Evolutionary conservation across 2,113 vertebrate species (phyloP).

Genomic region (Hippocampus abdominalis): DNA sequence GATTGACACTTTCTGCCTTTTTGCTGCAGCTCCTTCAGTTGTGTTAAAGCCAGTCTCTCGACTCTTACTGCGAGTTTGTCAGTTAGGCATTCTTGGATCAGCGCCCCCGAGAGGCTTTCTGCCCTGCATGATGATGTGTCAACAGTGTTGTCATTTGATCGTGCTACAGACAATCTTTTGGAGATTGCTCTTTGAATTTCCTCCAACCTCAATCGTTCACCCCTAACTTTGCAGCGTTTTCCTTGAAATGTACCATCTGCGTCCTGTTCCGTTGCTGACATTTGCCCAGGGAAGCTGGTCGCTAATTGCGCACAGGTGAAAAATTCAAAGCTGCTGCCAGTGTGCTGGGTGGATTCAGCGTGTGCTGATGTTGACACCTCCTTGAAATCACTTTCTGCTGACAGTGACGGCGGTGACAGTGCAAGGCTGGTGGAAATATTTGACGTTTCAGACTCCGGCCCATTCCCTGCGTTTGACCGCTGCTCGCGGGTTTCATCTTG

Average conservation of each 20-base stretch:
- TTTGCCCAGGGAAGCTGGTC: background rate
- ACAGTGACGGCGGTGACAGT: background rate
- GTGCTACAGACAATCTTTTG: background rate
- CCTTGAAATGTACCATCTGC: background rate
- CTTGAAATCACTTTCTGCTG: background rate
- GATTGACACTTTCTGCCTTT: background rate
- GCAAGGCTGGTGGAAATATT: background rate
- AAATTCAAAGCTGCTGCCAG: slow-evolving; percentile 11
- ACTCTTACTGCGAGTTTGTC: slow-evolving; percentile 11
- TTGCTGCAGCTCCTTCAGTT: slow-evolving; percentile 6
- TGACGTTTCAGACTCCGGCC: slow-evolving; percentile 4
- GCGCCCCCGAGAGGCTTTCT: background rate
- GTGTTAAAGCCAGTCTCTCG: slow-evolving; percentile 9
- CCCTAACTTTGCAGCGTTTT: slow-evolving; percentile 9
- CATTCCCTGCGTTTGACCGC: background rate
- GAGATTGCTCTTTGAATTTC: background rate
- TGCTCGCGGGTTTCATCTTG: background rate
- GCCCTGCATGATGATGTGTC: background rate
- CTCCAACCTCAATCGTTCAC: background rate
- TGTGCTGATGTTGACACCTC: slow-evolving; percentile 4
- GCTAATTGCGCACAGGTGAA: slow-evolving; percentile 4
- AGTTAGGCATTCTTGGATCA: slow-evolving; percentile 31
- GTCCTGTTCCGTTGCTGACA: background rate
- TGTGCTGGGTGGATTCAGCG: background rate
- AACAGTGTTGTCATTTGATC: background rate